phyloP scores from a whole-genome alignment of 1,140 invertebrate genomes.

The Neotoxoptera formosana region DNA sequence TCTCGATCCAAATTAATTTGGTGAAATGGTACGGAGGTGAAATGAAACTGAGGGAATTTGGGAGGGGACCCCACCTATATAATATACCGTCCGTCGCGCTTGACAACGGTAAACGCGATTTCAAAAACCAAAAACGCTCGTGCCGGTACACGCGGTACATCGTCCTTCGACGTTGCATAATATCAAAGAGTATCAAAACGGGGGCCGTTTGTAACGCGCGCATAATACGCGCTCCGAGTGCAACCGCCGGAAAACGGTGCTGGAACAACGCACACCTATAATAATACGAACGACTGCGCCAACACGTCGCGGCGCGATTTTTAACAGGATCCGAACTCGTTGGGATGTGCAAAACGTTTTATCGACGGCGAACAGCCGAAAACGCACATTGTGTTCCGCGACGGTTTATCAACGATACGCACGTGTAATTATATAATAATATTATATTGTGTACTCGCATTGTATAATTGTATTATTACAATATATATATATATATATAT shows the following conservation, averaged over 20 bases:
- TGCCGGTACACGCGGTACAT: neutral
- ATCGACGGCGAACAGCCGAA: slow-evolving; percentile 16
- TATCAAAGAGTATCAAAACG: too few species aligned
- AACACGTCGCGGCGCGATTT: neutral
- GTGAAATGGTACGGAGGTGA: too few species aligned
- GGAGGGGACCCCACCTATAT: too few species aligned
- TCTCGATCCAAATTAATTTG: too few species aligned
- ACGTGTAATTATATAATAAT: neutral
- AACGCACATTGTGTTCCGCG: neutral
- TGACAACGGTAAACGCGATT: too few species aligned
- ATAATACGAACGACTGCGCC: too few species aligned
- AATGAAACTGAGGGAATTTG: too few species aligned
- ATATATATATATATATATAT: too few species aligned
- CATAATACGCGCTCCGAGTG: neutral
- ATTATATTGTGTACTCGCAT: neutral
- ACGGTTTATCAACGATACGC: neutral
- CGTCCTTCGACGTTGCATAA: neutral
- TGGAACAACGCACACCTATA: too few species aligned
- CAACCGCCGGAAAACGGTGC: neutral
- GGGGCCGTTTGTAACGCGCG: too few species aligned
- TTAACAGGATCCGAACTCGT: slow-evolving; percentile 48
- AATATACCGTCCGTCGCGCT: too few species aligned
- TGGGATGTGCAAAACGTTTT: slow-evolving; percentile 43
- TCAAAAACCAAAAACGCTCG: too few species aligned
- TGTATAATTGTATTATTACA: neutral